Base-by-base conservation (phyloP, 64 coral and sea anemone genomes). In the Hydrozoanthus tunicans region DNA sequence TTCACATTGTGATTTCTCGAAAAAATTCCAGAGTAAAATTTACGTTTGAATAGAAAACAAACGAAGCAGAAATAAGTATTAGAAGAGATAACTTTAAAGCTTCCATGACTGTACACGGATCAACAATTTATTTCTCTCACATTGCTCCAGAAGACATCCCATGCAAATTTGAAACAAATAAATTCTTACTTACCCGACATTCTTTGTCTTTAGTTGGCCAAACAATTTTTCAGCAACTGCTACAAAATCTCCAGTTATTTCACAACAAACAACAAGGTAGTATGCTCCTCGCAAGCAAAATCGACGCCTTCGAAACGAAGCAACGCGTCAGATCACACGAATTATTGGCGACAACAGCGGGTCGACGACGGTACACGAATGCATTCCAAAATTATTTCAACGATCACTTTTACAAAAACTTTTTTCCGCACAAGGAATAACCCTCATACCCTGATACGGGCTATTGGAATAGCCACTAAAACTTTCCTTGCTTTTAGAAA, bases 291-390 rank as follows among this genome's bases (percentile, higher is more conserved):
- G 84, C 84, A 88, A 88, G 84, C 70, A 73, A 88, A 88, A 88
- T 88, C 84, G 84, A 88, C 68, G 84, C 84, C 84, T 88, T 88
- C 84, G 84, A 88, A 88, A 88, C 84, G 84, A 73, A 88, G 84
- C 84, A 88, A 88, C 84, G 84, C 84, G 84, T 88, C 84, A 88
- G 84, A 88, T 60, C 84, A 70, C 84, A 88, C 84, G 84, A 88
- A 88, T 88, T 88, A 88, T 88, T 59, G 57, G 84, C 84, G 84
- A 88, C 68, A 88, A 88, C 84, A 88, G 84, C 84, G 70, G 70
- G 84, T 88, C 69, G 84, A 74, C 84, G 68, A 88, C 59, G 70
- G 56, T 25, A 88, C 13, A 88, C 84, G 84, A 88, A 88, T 88
- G 56, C 84, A 88, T 88, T 88, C 84, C 84, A 88, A 88, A 60